Conservation (phyloP, 1,140 invertebrate genomes). For the Anthonomus grandis region DNA sequence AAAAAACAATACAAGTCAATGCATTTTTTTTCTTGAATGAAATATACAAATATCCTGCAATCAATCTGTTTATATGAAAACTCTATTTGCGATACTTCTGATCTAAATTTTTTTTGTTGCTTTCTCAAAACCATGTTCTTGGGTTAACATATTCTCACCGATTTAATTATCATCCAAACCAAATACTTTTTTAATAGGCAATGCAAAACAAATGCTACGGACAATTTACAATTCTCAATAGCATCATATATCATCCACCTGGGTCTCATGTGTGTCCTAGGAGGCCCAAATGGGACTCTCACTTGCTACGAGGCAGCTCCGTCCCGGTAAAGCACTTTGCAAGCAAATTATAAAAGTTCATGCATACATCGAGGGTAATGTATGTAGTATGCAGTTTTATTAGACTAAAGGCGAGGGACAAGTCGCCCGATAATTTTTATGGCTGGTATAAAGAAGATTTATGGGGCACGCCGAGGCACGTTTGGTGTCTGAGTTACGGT, state of each 20-base stretch:
- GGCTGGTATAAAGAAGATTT: constrained; percentile 3
- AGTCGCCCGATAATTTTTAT: constrained; percentile 12
- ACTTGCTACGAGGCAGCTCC: background rate
- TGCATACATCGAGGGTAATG: constrained; percentile 10
- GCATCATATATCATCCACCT: background rate
- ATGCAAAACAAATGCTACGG: too few relatives aligned
- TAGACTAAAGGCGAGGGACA: background rate
- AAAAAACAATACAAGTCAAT: too few relatives aligned
- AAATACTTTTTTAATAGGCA: too few relatives aligned
- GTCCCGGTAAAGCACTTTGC: constrained; percentile 5
- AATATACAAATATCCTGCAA: too few relatives aligned
- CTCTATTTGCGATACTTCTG: too few relatives aligned
- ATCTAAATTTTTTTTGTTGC: too few relatives aligned
- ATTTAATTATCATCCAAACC: too few relatives aligned
- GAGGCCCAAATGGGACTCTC: background rate
- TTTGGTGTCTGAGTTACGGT: background rate
- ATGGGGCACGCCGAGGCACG: background rate
- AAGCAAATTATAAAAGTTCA: constrained; percentile 22
- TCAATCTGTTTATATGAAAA: too few relatives aligned
- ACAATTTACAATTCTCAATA: too few relatives aligned
- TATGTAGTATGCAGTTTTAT: constrained; percentile 11
- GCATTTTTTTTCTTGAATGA: too few relatives aligned
- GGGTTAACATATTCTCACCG: too few relatives aligned
- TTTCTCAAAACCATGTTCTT: too few relatives aligned
- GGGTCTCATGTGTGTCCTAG: constrained; percentile 1